phyloP scores from a whole-genome alignment of 2,888 invertebrate genomes.

The Cenopis cana region DNA sequence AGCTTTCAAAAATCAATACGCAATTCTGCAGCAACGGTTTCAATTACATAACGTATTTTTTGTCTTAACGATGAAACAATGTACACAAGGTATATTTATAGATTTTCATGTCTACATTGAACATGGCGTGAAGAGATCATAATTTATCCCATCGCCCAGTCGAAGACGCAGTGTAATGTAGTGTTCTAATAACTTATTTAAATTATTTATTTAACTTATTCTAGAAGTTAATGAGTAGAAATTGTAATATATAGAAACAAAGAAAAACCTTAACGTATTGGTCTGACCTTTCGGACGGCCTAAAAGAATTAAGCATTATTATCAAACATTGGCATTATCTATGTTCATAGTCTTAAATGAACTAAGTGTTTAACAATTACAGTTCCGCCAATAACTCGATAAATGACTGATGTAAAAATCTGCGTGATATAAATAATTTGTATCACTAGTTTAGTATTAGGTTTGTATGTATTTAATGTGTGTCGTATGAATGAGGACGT shows the following conservation, averaged over 20 bases:
- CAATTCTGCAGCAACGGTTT: conserved; percentile 45
- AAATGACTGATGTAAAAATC: conserved; percentile 82
- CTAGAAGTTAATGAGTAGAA: conserved; percentile 74
- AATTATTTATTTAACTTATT: conserved; percentile 84
- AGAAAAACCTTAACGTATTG: conserved; percentile 20
- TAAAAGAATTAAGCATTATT: conserved; percentile 53
- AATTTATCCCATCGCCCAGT: conserved; percentile 64
- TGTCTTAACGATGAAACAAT: conserved; percentile 27
- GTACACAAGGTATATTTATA: conserved; percentile 50
- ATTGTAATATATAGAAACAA: conserved; percentile 56
- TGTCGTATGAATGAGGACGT: conserved; percentile 82
- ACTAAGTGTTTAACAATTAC: conserved; percentile 58
- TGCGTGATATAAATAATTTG: conserved; percentile 80
- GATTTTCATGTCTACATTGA: conserved; percentile 39
- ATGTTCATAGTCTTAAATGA: conserved; percentile 55
- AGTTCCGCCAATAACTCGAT: conserved; percentile 74
- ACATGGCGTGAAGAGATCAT: conserved; percentile 55
- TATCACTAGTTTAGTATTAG: conserved; percentile 78
- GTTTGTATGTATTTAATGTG: conserved; percentile 74
- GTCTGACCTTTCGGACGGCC: conserved; percentile 23
- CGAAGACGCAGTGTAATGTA: conserved; percentile 63
- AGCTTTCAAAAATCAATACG: conserved; percentile 43
- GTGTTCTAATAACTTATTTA: conserved; percentile 78
- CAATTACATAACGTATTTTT: conserved; percentile 44
- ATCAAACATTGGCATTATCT: conserved; percentile 67